Percentiles rank a stretch among this genome's conserved stretches.
phyloP scores from a whole-genome alignment of 1,140 invertebrate species.

The Bombus cullumanus region DNA sequence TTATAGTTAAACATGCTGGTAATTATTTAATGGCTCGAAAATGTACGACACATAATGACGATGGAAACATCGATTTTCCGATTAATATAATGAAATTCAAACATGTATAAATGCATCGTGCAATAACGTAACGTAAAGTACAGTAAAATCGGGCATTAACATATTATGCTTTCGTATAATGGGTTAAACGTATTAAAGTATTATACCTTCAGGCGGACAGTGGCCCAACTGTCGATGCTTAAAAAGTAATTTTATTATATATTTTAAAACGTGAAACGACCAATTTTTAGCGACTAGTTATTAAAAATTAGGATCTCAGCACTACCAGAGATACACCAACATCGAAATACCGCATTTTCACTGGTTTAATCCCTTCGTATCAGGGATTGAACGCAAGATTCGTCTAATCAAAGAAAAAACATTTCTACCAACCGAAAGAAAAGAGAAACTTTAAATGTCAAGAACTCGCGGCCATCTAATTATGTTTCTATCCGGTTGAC shows the following conservation, averaged over 20 bases:
- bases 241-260: neutral
- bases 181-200: neutral
- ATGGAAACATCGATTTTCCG: slow-evolving; percentile 10
- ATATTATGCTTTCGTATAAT: too few species aligned
- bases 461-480: neutral
- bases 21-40: slow-evolving; percentile 19
- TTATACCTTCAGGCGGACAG: neutral
- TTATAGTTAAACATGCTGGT: neutral
- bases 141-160: neutral
- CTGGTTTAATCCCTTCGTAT: neutral
- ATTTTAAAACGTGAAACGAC: neutral
- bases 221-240: neutral
- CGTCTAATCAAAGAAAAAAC: neutral
- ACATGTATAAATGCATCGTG: neutral
- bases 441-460: neutral
- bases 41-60: neutral
- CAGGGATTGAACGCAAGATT: neutral
- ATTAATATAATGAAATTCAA: slow-evolving; percentile 26
- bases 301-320: too few species aligned
- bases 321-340: too few species aligned
- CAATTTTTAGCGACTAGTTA: too few species aligned
- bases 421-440: neutral
- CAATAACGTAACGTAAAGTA: neutral
- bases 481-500: slow-evolving; percentile 10
- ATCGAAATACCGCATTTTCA: too few species aligned